These are phyloP conservation scores for Caenorhabditis parvicauda DNA, from an alignment of 2,888 invertebrate species.

Conservation along the genomic window DNA sequence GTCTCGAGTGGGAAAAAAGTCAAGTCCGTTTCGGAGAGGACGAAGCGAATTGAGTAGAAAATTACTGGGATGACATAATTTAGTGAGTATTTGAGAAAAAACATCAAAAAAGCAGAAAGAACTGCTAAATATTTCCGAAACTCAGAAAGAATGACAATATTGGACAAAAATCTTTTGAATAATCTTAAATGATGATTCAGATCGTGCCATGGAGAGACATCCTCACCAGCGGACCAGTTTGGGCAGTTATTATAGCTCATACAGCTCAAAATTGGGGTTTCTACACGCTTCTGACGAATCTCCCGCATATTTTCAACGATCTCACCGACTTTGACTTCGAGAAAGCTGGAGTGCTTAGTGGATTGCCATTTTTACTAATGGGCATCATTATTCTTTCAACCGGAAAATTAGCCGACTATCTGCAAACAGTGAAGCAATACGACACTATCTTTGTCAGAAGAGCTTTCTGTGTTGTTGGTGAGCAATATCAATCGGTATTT, in stretches of 20 bases:
- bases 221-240: conserved; percentile 64
- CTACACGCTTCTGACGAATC: conserved; percentile 66
- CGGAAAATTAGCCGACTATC: conserved; percentile 80
- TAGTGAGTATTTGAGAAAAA: no score
- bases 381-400: conserved; percentile 77
- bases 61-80: no score
- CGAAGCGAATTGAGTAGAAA: no score
- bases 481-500: conserved; percentile 1
- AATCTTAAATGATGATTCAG: conserved; percentile 29
- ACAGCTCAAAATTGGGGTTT: conserved; percentile 67
- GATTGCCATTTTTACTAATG: conserved; percentile 85
- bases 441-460: conserved; percentile 74
- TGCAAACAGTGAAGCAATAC: conserved; percentile 64
- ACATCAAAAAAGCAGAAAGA: conserved; percentile 1
- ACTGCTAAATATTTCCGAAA: not conserved
- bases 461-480: conserved; percentile 74
- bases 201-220: conserved; percentile 64
- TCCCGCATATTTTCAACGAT: conserved; percentile 65
- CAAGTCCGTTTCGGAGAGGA: no score
- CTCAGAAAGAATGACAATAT: not conserved
- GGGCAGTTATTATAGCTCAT: conserved; percentile 66
- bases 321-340: conserved; percentile 57
- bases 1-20: no score
- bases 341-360: conserved; percentile 77
- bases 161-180: not conserved